phyloP scores from a whole-genome alignment of 2,888 invertebrate species.

The Gerris lacustris region DNA sequence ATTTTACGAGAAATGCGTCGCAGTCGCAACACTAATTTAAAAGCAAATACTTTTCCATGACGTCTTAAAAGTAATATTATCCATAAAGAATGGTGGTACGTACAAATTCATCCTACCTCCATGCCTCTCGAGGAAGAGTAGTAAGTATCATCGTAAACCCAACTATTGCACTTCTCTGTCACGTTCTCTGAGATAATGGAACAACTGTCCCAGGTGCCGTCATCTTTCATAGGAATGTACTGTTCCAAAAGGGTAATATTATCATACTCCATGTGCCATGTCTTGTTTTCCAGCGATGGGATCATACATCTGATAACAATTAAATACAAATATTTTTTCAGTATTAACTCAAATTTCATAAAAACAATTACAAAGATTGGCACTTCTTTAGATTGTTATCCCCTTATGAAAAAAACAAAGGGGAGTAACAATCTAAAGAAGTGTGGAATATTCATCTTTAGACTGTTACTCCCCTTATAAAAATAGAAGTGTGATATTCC shows the following conservation, averaged over 20 bases:
- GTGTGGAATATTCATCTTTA: no score
- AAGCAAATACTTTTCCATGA: no score
- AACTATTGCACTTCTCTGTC: conserved; percentile 38
- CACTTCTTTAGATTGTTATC: no score
- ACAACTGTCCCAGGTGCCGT: conserved; percentile 53
- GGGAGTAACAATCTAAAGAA: no score
- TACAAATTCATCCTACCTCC: conserved; percentile 36
- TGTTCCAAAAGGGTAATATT: conserved; percentile 26
- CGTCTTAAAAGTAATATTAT: no score
- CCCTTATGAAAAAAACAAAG: no score
- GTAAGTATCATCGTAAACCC: conserved; percentile 62
- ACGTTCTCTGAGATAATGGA: conserved; percentile 39
- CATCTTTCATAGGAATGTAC: conserved; percentile 46
- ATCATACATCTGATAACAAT: conserved; percentile 45
- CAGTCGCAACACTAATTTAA: no score
- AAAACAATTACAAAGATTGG: no score
- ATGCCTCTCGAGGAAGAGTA: conserved; percentile 60
- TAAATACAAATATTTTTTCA: neutral
- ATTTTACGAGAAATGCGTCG: no score
- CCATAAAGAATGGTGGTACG: no score
- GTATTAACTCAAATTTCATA: neutral
- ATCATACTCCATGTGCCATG: conserved; percentile 45
- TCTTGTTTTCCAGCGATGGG: conserved; percentile 44
- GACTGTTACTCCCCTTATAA: no score
- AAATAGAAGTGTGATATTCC: no score